A percentile compares a stretch with the other conserved stretches of the same genome.
phyloP scores from a whole-genome alignment of 2,888 invertebrate genomes.

The Drosophila neotestacea region DNA sequence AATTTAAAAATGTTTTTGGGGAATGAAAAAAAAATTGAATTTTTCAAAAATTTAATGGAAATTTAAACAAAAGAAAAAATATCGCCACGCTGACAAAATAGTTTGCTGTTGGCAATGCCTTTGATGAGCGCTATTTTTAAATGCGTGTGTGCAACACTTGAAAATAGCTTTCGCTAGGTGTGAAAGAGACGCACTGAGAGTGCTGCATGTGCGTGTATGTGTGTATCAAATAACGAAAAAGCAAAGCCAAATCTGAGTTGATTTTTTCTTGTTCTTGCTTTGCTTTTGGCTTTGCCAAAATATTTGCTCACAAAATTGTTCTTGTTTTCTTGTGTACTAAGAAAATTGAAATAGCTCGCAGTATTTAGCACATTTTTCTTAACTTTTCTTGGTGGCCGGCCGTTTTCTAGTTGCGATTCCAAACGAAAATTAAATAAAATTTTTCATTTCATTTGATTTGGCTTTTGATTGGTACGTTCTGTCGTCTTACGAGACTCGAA shows the following conservation, averaged over 20 bases:
- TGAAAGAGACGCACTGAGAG: conserved; percentile 53
- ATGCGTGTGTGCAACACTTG: conserved; percentile 44
- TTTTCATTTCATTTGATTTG: conserved; percentile 52
- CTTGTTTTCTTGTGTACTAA: conserved; percentile 35
- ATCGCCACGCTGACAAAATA: conserved; percentile 21
- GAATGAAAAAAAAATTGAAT: conserved; percentile 35
- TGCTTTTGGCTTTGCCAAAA: conserved; percentile 60
- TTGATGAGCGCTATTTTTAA: conserved; percentile 76
- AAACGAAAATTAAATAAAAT: conserved; percentile 50
- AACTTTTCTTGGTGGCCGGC: conserved; percentile 29
- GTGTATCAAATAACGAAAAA: conserved; percentile 73
- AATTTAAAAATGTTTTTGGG: conserved; percentile 40
- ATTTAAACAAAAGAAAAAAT: conserved; percentile 40
- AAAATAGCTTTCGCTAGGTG: conserved; percentile 59
- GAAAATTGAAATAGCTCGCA: conserved; percentile 41
- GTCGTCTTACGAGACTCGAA: conserved; percentile 37
- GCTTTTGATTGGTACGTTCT: conserved; percentile 37
- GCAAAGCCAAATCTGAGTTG: conserved; percentile 44
- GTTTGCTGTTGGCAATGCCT: conserved; percentile 64
- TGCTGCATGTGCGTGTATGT: conserved; percentile 28
- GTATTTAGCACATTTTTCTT: conserved; percentile 58
- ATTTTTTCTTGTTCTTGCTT: conserved; percentile 32
- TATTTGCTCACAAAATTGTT: conserved; percentile 48
- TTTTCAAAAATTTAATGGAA: conserved; percentile 31
- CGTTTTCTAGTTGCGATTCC: conserved; percentile 57